Base-by-base conservation (phyloP, 1,140 invertebrate genomes). In the Dysdera silvatica region DNA sequence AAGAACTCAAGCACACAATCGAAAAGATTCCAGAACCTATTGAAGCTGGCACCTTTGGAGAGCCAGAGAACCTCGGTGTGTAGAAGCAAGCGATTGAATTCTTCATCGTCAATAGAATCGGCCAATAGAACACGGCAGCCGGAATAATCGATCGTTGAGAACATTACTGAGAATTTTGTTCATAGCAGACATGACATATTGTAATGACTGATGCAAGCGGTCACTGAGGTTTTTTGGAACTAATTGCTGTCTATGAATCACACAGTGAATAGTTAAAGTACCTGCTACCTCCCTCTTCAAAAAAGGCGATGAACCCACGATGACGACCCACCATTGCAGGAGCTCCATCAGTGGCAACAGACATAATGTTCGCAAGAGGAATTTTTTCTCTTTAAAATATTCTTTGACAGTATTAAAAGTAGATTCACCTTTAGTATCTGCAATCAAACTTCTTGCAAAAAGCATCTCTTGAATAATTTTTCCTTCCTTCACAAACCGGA, bases 271-370 rank as follows among this genome's bases (percentile, higher is more conserved):
- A 14, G 56, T 40, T 51, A 68, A 47, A n/a, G 64, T 43, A 43
- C 55, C n/a, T 60, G 70, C 68, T 26, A 70, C 67, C 48, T 53
- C 58, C 37, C n/a, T 45, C 41, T 45, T n/a, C n/a, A n/a, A n/a
- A n/a, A n/a, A n/a, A n/a, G n/a, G n/a, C n/a, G n/a, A n/a, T n/a
- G n/a, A n/a, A n/a, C n/a, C n/a, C n/a, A n/a, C n/a, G n/a, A n/a
- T n/a, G n/a, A n/a, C n/a, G n/a, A n/a, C n/a, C n/a, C n/a, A n/a
- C n/a, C n/a, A n/a, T n/a, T n/a, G n/a, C n/a, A n/a, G n/a, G n/a
- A n/a, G n/a, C n/a, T n/a, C n/a, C n/a, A n/a, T n/a, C n/a, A n/a
- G n/a, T n/a, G n/a, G n/a, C n/a, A n/a, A n/a, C n/a, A n/a, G n/a
- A n/a, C n/a, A n/a, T n/a, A n/a, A n/a, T n/a, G n/a, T n/a, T n/a